Evolutionary conservation across 2,797 vertebrate genomes (phyloP), one percentile per base, ranked within the genome.

Genomic region (Poeciliopsis gracilis): DNA sequence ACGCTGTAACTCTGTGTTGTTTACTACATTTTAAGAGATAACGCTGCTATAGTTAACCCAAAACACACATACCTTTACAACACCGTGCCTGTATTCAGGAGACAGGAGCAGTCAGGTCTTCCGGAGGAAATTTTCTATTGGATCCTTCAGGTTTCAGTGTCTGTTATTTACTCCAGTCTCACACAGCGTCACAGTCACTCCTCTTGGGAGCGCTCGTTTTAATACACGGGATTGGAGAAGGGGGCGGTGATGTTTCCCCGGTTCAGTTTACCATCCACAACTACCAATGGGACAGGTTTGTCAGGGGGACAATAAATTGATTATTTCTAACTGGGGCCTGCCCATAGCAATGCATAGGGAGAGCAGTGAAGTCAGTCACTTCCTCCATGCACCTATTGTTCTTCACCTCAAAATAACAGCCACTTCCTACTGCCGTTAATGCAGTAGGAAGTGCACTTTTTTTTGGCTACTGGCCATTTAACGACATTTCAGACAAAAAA

Each of bases 191-290:
- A 51, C n/a, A 36, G 18, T 5, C 30, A 20, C 47, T 30, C 71
- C 71, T 51, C 18, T 13, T 51, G 30, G 18, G 71, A 51, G 71
- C 46, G 46, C 71, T 72, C 71, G 71, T 18, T 72, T 72, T 25
- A 36, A 5, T 8, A 51, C 46, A 25, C 11, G 11, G 16, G 16
- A 51, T 16, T 0, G 13, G 28, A 72, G 1, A 72, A 5, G 30
- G 70, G 45, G 46, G 61, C 7, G 61, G 61, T 55, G 51, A 23
- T 30, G 16, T 61, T 33, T 30, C 15, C 57, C 28, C 1, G 28
- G 57, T 61, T 61, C 57, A 16, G 57, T 33, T 61, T 59, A 0
- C 6, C 7, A 28, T 5, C 12, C 45, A 15, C 13, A 46, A 46
- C 45, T 3, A 46, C 45, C 45, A 15, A 12, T 12, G 3, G 45